These are phyloP conservation scores for Gymnocephalus cernua DNA, from an alignment of 2,113 vertebrate species.

Conservation along the genomic window DNA sequence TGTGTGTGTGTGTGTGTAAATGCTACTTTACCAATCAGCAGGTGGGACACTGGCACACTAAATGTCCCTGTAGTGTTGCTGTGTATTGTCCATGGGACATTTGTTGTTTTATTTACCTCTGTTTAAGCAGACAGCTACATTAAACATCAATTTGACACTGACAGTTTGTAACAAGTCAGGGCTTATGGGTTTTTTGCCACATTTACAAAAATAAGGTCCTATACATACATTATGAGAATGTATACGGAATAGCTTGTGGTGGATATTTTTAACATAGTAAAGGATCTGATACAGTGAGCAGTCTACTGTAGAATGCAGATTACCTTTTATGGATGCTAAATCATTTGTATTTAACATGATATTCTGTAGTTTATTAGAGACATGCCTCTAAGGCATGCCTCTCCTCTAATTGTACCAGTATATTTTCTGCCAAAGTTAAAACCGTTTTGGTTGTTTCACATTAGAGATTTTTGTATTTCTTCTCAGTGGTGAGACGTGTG, in stretches of 20 bases:
- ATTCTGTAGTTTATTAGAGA: neutral
- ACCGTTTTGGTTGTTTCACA: neutral
- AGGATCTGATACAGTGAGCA: too few relatives aligned
- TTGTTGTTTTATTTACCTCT: constrained; percentile 19
- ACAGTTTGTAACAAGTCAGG: neutral
- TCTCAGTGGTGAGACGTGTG: neutral
- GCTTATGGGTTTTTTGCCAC: neutral
- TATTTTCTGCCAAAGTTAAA: neutral
- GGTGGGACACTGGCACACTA: neutral
- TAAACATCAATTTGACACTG: neutral
- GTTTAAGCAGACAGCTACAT: constrained; percentile 3
- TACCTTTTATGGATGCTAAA: neutral
- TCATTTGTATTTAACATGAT: neutral
- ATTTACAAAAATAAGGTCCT: neutral
- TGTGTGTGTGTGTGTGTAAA: neutral
- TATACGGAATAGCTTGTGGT: neutral
- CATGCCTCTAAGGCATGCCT: neutral
- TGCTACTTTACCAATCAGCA: neutral
- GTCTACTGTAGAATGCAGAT: neutral
- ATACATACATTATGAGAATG: neutral
- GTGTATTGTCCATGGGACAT: constrained; percentile 1
- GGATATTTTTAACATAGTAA: neutral
- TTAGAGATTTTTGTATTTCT: neutral
- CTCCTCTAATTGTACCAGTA: neutral
- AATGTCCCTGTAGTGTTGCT: constrained; percentile 12